Base-by-base conservation (phyloP, 1,140 invertebrate species). In the Anagrus nilaparvatae region DNA sequence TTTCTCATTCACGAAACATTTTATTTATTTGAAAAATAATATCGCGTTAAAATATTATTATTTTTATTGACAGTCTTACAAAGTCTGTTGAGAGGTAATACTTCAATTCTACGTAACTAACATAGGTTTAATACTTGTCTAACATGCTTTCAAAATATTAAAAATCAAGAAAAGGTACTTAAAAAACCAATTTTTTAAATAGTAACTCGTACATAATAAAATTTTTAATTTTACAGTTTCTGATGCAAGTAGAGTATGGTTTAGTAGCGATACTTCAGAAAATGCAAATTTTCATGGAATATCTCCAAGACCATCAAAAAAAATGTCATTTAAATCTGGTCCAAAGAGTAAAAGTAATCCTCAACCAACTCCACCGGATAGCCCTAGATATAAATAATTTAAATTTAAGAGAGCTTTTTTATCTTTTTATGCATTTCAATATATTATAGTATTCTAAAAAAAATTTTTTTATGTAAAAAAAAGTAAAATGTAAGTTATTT, bases 281-380 rank as follows among this genome's bases (percentile, higher is more conserved):
- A 63, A 52, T 32, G 48, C 62, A 7, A 52, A 58, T 4, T 46
- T 69, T n/a, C 68, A 68, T 40, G 71, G 70, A 7, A 70, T 73
- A 46, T 70, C 72, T 18, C 68, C 71, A n/a, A 56, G 72, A 45
- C 69, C 71, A 2, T 56, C 68, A 20, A 74, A 74, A 46, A 73
- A 72, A 47, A 65, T 73, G 61, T 69, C 67, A 12, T 69, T 71
- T 43, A 69, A 67, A 40, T 60, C 59, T 8, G 62, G 62, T 28
- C 58, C 64, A 17, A 69, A 66, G 35, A 61, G 59, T 35, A 63
- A 54, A 29, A 50, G 55, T 21, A 58, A 48, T 40, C 44, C 59
- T 5, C 63, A 67, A 40, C 48, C 61, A 0, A 69, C 66, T 5
- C 66, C 66, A 18, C 66, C 66, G 5, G 66, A 69, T 36, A 69